Conservation (phyloP, 2,797 vertebrate genomes). For the Tinamus major region DNA sequence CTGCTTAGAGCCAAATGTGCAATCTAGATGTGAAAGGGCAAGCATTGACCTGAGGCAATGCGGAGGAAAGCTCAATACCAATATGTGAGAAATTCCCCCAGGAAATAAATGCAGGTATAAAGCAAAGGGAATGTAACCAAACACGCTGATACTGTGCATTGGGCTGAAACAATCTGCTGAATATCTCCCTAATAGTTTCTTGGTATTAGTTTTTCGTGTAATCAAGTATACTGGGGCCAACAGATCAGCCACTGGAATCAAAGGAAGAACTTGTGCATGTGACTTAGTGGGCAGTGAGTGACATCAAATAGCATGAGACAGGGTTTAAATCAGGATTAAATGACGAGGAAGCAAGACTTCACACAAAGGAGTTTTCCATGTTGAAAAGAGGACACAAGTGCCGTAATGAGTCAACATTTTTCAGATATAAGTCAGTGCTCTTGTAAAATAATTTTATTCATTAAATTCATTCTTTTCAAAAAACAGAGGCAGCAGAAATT, state of each 20-base stretch:
- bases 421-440: conserved; percentile 33
- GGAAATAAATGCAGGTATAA: neutral
- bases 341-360: neutral
- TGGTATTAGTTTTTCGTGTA: neutral
- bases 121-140: neutral
- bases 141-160: neutral
- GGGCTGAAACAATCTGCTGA: neutral
- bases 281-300: neutral
- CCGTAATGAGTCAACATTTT: conserved; percentile 14
- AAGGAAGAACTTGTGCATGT: neutral
- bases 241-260: neutral
- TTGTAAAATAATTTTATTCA: conserved; percentile 47
- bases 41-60: neutral
- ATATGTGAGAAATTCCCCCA: neutral
- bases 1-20: neutral
- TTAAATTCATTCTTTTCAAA: conserved; percentile 36
- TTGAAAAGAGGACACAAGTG: neutral
- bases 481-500: neutral
- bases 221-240: neutral
- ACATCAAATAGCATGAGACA: neutral
- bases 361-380: neutral
- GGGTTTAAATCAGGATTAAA: neutral
- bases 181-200: neutral
- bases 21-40: neutral
- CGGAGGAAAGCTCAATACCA: neutral